Conservation (phyloP, 2,113 vertebrate genomes). For the Haemorhous mexicanus region DNA sequence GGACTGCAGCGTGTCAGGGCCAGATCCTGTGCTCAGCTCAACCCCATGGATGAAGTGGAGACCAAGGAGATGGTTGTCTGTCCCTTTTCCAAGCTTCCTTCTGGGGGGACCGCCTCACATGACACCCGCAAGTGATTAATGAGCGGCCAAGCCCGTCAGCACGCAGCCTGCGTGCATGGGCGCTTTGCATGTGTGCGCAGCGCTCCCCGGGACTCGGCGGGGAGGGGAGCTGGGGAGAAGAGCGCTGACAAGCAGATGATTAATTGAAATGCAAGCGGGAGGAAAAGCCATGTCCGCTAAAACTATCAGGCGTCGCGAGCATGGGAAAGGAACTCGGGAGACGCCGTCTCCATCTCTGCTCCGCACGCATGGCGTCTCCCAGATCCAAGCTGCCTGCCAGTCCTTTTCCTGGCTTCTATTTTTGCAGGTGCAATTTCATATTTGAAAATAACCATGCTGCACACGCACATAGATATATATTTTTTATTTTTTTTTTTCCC, state of each 20-base stretch:
- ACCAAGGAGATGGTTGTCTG: background rate
- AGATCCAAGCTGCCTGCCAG: background rate
- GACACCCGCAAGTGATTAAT: background rate
- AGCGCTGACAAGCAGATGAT: slow-evolving; percentile 56
- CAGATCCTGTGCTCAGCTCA: background rate
- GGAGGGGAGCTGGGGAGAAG: slow-evolving; percentile 18
- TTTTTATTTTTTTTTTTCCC: background rate
- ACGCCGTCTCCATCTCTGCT: slow-evolving; percentile 5
- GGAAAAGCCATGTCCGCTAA: slow-evolving; percentile 51
- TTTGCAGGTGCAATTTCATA: slow-evolving; percentile 51
- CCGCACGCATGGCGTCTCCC: background rate
- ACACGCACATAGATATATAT: background rate
- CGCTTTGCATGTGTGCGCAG: background rate
- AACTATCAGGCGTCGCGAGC: slow-evolving; percentile 20
- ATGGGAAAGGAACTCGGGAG: slow-evolving; percentile 32
- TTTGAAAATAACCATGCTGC: slow-evolving; percentile 54
- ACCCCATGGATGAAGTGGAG: background rate
- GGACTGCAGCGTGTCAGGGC: background rate
- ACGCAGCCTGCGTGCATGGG: slow-evolving; percentile 38
- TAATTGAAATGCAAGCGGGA: slow-evolving; percentile 55
- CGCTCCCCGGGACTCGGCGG: background rate
- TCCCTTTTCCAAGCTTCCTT: background rate
- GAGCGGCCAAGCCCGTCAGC: background rate
- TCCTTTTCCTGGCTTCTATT: slow-evolving; percentile 52
- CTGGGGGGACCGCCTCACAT: background rate